Evolutionary conservation across 2,888 invertebrate species (phyloP), one percentile per base, ranked within the genome.

Genomic region (Meteorus cinctellus): DNA sequence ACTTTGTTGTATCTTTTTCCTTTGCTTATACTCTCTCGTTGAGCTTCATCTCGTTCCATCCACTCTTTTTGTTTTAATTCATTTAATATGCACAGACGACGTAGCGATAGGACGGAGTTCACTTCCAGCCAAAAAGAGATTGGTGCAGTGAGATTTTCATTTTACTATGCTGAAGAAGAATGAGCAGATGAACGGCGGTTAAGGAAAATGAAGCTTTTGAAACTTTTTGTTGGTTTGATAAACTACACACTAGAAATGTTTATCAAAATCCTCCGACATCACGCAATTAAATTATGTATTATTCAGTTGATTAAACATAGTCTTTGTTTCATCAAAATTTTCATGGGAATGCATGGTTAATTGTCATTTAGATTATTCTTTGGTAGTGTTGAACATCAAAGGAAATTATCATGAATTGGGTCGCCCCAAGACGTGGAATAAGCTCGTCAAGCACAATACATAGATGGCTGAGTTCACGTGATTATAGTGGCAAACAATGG

Each of bases 81-180:
- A 78, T 84, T 83, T 86, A 85, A 85, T 72, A 72, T 65, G 55
- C 60, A 60, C 31, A 41, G 41, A 65, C 66, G 29, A 67, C 59
- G 66, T 67, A 24, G 66, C 27, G 36, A 66, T 67, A 66, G 65
- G 27, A 66, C 29, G 67, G n/a, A n/a, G 48, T 14, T 48, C 48
- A 48, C n/a, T 48, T 6, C 6, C 48, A 48, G 48, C 48, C 48
- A n/a, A 55, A 19, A 55, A 55, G 5, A 55, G 55, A 19, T 55
- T 55, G 66, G 34, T 72, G 68, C 59, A 45, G 51, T 41, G 70
- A 72, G 68, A 63, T 63, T 34, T 19, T 31, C 31, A 29, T 34
- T 31, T n/a, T 16, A 63, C 55, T 16, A 63, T 31, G n/a, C 8
- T n/a, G 63, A 19, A 63, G 31, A 34, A 63, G 19, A 31, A 41